Conservation (phyloP, 1,140 invertebrate species). For the Caerostris darwini region DNA sequence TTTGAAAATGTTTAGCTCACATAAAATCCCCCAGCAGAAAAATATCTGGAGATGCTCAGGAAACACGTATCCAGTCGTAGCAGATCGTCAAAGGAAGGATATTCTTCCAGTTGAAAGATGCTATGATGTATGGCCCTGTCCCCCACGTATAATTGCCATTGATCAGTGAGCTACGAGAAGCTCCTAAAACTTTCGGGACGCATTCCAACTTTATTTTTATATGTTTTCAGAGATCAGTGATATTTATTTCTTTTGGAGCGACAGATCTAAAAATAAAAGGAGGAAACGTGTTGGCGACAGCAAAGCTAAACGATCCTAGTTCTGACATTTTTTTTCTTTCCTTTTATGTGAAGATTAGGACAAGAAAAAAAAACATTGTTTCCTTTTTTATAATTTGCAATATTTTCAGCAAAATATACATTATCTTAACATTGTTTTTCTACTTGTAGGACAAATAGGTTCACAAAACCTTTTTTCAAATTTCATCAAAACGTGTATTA, state of each 20-base stretch:
- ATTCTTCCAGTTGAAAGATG: conserved; percentile 48
- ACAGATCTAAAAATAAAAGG: not conserved
- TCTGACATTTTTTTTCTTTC: not conserved
- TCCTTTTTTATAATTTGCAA: too few species aligned
- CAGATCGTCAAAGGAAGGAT: not conserved
- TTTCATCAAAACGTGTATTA: too few species aligned
- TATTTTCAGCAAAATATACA: too few species aligned
- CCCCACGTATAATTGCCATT: conserved; percentile 47
- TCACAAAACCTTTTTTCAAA: too few species aligned
- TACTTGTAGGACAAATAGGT: too few species aligned
- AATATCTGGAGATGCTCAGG: not conserved
- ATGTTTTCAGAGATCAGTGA: conserved; percentile 11
- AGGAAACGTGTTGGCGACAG: not conserved
- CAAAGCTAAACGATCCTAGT: conserved; percentile 11
- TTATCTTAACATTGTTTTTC: too few species aligned
- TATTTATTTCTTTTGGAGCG: conserved; percentile 14
- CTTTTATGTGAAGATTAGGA: not conserved
- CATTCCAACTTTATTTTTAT: conserved; percentile 50
- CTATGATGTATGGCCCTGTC: conserved; percentile 41
- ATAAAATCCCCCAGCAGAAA: not conserved
- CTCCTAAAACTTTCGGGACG: conserved; percentile 44
- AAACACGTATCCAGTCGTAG: conserved; percentile 17
- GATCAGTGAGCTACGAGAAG: conserved; percentile 11
- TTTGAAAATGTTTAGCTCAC: too few species aligned
- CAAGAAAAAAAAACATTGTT: too few species aligned